Percentiles rank a stretch among this genome's conserved stretches.
Evolutionary conservation across 1,140 invertebrate genomes (phyloP).

Genomic region (Phymastichus coffea): DNA sequence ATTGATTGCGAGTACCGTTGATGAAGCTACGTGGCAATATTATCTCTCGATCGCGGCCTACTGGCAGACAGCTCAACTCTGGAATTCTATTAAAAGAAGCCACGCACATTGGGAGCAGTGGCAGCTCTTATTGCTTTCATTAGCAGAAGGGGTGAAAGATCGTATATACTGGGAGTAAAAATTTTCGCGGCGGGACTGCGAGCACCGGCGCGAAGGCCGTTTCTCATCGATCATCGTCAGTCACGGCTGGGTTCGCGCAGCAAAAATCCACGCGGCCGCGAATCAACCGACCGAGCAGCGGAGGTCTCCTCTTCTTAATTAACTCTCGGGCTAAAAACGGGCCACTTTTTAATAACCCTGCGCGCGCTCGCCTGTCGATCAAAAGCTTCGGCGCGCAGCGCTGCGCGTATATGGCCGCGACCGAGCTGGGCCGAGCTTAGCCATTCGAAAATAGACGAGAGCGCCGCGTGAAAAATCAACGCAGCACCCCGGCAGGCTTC

Average conservation of each 20-base stretch:
- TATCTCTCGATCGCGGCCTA: no score
- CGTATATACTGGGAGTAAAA: constrained; percentile 31
- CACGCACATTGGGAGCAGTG: neutral
- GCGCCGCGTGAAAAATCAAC: no score
- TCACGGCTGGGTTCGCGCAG: constrained; percentile 29
- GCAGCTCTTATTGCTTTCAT: neutral
- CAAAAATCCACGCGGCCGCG: constrained; percentile 35
- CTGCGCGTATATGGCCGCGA: no score
- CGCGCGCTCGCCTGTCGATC: constrained; percentile 26
- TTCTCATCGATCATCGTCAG: constrained; percentile 51
- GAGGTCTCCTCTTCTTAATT: constrained; percentile 51
- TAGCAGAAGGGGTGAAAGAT: constrained; percentile 14
- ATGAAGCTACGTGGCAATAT: no score
- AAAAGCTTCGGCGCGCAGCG: neutral
- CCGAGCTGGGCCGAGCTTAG: no score
- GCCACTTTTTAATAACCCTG: constrained; percentile 23
- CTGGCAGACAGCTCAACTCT: no score
- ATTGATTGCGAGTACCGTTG: no score
- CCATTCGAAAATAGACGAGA: no score
- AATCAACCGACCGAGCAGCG: neutral
- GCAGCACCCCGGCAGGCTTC: no score
- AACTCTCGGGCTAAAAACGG: constrained; percentile 33
- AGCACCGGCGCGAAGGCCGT: neutral
- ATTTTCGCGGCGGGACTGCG: constrained; percentile 31
- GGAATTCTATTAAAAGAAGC: constrained; percentile 8